Evolutionary conservation across 2,797 vertebrate species (phyloP), one percentile per base, ranked within the genome.

Genomic region (Eleutherodactylus coqui): DNA sequence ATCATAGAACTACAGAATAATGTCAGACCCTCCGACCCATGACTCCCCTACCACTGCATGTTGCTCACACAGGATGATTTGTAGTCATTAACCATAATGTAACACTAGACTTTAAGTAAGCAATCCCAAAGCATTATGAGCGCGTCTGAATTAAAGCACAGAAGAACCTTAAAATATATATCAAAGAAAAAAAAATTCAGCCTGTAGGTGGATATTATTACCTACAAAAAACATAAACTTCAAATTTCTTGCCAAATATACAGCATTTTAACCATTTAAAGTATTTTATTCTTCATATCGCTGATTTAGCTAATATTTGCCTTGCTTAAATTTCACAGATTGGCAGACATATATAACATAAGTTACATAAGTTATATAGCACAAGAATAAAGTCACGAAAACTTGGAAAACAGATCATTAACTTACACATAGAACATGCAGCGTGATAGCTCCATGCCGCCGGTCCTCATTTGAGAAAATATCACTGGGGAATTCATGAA

Each of bases 401-500:
- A 64, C 32, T 32, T 64, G 13, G 27, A 1, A 41, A 70, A 70
- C 21, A 67, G 21, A 78, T 38, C 0, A 45, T 41, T 86, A 88
- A 97, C 98, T 98, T 95, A 99, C 98, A 93, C 95, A 97, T 69
- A 98, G 91, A 85, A 98, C 96, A 0, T 99, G 98, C 27, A 99
- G 94, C 82, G 95, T 92, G 80, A 99, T 94, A 0, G 97, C 98
- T 88, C 98, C 98, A 2, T 96, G 97, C 43, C 93, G 88, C 55
- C 97, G 93, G 87, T 97, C 95, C 89, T 98, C 93, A 0, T 96
- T 94, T 10, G 96, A 96, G 92, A 99, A 99, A 91, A 97, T 94
- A 92, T 99, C 98, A 53, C 90, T 93, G 87, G 97, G 98, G 90
- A 99, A 99, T 90, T 99, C 98, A 34, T 97, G 96, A 90, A 99